Percentiles rank a stretch among this genome's conserved stretches.
Conservation (phyloP, 2,888 invertebrate species). For the Drosophila melanosoma region DNA sequence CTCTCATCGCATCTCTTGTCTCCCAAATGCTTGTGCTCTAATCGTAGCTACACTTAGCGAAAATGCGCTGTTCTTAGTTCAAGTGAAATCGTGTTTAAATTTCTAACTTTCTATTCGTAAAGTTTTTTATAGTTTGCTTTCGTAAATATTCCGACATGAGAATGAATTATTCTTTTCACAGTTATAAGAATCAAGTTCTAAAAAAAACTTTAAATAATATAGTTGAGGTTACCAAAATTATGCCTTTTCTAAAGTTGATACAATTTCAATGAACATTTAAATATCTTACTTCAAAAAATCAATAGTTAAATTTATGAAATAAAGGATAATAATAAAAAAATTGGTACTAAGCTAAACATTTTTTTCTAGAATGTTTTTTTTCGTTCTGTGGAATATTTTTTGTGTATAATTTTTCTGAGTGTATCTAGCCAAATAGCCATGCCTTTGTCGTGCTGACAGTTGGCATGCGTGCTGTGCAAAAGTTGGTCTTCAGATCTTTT, state of each 20-base stretch:
- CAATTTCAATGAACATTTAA: not conserved
- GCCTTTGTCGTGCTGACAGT: constrained; percentile 61
- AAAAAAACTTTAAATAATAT: too few species aligned
- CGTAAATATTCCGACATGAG: not conserved
- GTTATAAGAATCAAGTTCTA: too few species aligned
- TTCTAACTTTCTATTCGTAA: not conserved
- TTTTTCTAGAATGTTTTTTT: too few species aligned
- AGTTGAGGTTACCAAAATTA: not conserved
- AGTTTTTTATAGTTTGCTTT: not conserved
- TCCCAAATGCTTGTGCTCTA: constrained; percentile 9
- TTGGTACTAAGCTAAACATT: too few species aligned
- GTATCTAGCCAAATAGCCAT: constrained; percentile 33
- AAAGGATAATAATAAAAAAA: too few species aligned
- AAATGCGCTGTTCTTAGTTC: not conserved
- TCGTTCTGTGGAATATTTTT: not conserved
- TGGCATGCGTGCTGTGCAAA: constrained; percentile 57
- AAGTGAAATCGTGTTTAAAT: not conserved
- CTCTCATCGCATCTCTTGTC: constrained; percentile 26
- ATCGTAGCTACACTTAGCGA: constrained; percentile 10
- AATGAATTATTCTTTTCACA: not conserved
- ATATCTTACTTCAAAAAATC: not conserved
- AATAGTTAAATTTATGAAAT: too few species aligned
- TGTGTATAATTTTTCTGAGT: not conserved
- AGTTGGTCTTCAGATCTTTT: constrained; percentile 56
- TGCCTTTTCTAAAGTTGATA: not conserved